Base-by-base conservation (phyloP, 2,113 vertebrate genomes). In the Cochlearius cochlearius region DNA sequence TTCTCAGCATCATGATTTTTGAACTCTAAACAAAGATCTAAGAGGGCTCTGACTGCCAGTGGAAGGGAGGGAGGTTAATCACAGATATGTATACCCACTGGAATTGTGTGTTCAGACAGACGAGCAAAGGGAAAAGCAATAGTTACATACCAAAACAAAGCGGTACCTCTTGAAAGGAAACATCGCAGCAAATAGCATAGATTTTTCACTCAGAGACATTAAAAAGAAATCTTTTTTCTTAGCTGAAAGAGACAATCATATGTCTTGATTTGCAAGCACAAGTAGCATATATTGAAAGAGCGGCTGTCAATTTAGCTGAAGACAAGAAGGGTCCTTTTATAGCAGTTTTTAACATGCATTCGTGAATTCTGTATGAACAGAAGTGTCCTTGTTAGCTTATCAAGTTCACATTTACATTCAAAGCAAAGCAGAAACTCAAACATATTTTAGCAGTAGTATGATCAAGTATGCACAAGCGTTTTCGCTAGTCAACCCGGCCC, bases 101-200 rank as follows among this genome's bases (percentile, higher is more conserved):
- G 92, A 88, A 71, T 50, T n/a, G 27, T 58, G 72, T 39, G 93
- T 88, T 20, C 39, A 92, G 88, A 88, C 62, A 86, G 81, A 86
- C 79, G 91, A 95, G 82, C 47, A 67, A 59, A 90, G n/a, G 63
- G 63, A 90, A 93, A 92, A 90, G 67, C 71, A 86, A 80, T 66
- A 82, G 71, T 79, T 75, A 71, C 18, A 80, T 11, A 82, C n/a
- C 62, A 93, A 95, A 96, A 92, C 85, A 88, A 79, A 92, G 64
- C 67, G n/a, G 67, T 12, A 39, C 30, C 69, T 83, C 53, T 77
- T 92, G 81, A 95, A 86, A 92, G 39, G 73, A 88, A 93, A 64
- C 68, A 90, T 80, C 91, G 62, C 17, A 94, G 91, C 78, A 90
- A 92, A 88, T 10, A 52, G 53, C 84, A 66, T 18, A 71, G 56